Evolutionary conservation across 2,888 invertebrate species (phyloP), one percentile per base, ranked within the genome.

Genomic region (Ormyrus thymus): DNA sequence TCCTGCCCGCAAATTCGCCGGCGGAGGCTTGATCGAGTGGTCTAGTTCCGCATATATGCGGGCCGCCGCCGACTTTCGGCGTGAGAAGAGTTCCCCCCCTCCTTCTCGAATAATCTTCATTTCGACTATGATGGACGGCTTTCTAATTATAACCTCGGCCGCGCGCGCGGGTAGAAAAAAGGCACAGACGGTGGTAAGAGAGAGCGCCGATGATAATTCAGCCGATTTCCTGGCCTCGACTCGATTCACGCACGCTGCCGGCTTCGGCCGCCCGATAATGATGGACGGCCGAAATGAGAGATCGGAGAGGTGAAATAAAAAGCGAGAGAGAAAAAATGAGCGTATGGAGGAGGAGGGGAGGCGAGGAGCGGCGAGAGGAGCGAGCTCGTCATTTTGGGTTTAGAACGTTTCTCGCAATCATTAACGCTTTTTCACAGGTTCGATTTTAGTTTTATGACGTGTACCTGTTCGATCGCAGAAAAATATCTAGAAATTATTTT

Each of bases 41-140:
- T 46, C 75, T 75, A 75, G 65, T 29, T 29, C 29, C 29, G 29
- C 29, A 29, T 29, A 29, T 29, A 29, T 29, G 29, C 29, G 29
- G 29, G 29, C 29, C 29, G 29, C 29, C 29, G 29, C 29, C 29
- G 29, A 29, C 29, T 29, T 29, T 29, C 29, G 29, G 29, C 29
- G 29, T 29, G 29, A 29, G 29, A 29, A 29, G 29, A 29, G 29
- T 2, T 29, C 29, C 29, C 69, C 13, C 10, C 46, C 46, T 11
- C 43, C 13, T 59, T 1, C 11, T 43, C 15, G 64, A 62, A 68
- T 68, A 73, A 78, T 69, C 71, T 79, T 71, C 58, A 61, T 71
- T 65, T 61, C 29, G 61, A 79, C 75, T 79, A 71, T 76, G 79
- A 79, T 69, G 79, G 73, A 80, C 73, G 72, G 73, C 29, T 53